phyloP scores from a whole-genome alignment of 2,113 vertebrate species.

The Martes martes region DNA sequence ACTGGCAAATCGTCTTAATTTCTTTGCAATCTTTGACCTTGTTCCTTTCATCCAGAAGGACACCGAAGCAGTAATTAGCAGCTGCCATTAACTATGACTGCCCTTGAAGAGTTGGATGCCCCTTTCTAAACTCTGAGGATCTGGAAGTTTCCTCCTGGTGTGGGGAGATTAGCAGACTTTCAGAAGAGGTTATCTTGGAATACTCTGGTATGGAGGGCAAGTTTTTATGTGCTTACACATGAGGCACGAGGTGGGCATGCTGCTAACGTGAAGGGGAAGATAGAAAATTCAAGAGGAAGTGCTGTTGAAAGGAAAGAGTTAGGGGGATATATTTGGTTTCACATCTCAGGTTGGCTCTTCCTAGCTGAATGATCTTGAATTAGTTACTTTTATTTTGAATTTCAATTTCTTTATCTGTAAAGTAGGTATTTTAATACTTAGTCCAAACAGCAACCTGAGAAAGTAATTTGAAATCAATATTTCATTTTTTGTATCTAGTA shows the following conservation, averaged over 20 bases:
- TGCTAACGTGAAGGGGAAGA: not conserved
- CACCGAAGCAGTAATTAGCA: not conserved
- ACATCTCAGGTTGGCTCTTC: not conserved
- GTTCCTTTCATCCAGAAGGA: not conserved
- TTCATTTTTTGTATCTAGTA: slow-evolving; percentile 28
- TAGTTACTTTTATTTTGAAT: not conserved
- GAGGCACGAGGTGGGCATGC: too few species aligned
- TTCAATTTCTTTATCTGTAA: slow-evolving; percentile 5
- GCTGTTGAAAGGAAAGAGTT: not conserved
- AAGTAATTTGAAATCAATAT: slow-evolving; percentile 52
- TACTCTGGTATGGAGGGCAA: not conserved
- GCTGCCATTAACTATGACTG: not conserved
- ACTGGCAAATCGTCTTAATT: not conserved
- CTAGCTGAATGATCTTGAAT: not conserved
- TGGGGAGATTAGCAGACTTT: not conserved
- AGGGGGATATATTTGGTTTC: not conserved
- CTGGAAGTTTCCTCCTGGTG: not conserved
- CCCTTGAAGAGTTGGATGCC: not conserved
- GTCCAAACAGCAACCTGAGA: not conserved
- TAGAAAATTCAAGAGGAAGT: not conserved
- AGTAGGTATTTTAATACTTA: not conserved
- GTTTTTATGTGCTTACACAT: not conserved
- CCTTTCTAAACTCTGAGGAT: not conserved
- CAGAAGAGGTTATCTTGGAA: not conserved
- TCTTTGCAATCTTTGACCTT: slow-evolving; percentile 1